Conservation (phyloP, 1,140 invertebrate species). For the Aricia agestis region DNA sequence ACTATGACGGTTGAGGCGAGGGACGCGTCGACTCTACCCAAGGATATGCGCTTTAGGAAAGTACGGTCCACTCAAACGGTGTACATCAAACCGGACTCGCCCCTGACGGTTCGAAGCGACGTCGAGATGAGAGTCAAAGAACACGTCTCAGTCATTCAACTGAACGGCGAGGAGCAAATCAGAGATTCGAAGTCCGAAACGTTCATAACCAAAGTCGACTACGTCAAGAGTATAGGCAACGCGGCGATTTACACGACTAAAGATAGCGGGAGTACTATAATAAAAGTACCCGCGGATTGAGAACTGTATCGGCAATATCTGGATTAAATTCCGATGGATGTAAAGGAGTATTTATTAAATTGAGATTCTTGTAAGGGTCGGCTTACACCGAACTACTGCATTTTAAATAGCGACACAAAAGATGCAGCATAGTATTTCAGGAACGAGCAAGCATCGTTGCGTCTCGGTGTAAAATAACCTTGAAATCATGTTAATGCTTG, state of each 20-base stretch:
- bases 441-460: no score
- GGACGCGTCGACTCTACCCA: constrained; percentile 60
- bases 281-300: constrained; percentile 69
- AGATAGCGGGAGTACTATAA: constrained; percentile 65
- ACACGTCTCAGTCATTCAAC: constrained; percentile 59
- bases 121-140: constrained; percentile 41
- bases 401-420: no score
- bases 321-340: background rate
- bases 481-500: no score
- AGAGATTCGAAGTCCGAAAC: constrained; percentile 45
- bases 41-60: constrained; percentile 68
- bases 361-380: background rate
- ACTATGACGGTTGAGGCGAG: constrained; percentile 34
- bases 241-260: constrained; percentile 53
- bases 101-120: constrained; percentile 33
- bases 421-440: no score
- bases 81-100: constrained; percentile 59
- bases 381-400: no score
- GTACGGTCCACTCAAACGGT: constrained; percentile 63
- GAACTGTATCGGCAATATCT: constrained; percentile 5
- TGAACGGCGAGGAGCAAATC: constrained; percentile 62
- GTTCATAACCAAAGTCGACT: constrained; percentile 53
- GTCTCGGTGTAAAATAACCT: no score
- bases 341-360: constrained; percentile 5
- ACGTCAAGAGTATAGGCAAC: constrained; percentile 54